Percentiles rank a stretch among this genome's conserved stretches.
phyloP scores from a whole-genome alignment of 2,113 vertebrate genomes.

The Oreotragus oreotragus region DNA sequence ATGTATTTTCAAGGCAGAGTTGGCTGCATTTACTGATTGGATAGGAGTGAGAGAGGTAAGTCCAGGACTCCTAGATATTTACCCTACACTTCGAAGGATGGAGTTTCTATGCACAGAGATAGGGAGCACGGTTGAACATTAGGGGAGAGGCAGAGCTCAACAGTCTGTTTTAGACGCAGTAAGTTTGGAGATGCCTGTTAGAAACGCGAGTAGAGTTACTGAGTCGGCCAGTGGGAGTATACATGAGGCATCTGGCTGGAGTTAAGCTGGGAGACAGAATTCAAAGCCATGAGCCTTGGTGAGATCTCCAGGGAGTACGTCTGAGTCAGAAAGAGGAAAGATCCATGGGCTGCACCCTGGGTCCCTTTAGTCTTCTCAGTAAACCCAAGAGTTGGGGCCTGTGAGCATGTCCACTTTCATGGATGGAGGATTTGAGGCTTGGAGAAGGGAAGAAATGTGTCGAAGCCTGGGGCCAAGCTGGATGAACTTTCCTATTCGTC shows the following conservation, averaged over 20 bases:
- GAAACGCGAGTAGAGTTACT: neutral
- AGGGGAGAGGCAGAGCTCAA: neutral
- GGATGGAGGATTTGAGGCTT: neutral
- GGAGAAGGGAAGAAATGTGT: neutral
- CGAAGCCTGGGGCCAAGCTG: neutral
- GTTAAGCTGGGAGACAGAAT: neutral
- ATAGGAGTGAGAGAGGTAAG: neutral
- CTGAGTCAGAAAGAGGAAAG: neutral
- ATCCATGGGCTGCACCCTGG: neutral
- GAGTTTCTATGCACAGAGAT: neutral
- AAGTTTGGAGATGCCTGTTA: neutral
- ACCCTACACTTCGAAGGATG: neutral
- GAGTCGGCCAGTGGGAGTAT: neutral
- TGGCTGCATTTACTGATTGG: neutral
- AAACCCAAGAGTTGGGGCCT: neutral
- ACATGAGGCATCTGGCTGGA: neutral
- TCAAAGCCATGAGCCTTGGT: neutral
- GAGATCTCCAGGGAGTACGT: neutral
- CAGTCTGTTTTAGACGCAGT: neutral
- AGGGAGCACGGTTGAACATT: neutral
- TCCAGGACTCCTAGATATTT: neutral
- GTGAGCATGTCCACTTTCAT: neutral
- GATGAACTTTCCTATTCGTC: neutral
- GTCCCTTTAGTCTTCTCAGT: neutral
- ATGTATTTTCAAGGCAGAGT: neutral